phyloP scores from a whole-genome alignment of 2,113 vertebrate species.

The Typhlomys cinereus region DNA sequence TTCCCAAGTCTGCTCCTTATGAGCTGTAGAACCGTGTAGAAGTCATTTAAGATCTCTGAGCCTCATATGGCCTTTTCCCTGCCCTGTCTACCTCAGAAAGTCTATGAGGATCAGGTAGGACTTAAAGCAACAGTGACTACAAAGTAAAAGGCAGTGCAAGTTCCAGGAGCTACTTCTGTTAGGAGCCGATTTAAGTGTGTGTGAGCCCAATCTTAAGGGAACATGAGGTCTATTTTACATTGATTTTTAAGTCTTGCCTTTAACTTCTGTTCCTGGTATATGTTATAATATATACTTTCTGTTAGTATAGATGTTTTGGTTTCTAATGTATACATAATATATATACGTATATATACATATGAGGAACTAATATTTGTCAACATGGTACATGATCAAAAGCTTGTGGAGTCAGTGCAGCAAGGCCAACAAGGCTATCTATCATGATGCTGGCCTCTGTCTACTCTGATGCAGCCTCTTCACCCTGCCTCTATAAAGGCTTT shows the following conservation, averaged over 20 bases:
- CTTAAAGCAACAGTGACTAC: neutral
- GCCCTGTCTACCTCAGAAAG: neutral
- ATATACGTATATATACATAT: neutral
- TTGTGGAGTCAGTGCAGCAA: neutral
- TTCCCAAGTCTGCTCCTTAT: neutral
- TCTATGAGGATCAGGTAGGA: neutral
- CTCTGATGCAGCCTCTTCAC: no score
- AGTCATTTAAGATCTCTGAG: neutral
- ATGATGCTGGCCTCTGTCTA: neutral
- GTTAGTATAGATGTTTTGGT: neutral
- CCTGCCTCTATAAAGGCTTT: neutral
- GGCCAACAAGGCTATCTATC: no score
- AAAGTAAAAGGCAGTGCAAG: neutral
- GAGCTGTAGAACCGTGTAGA: neutral
- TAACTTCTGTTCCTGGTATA: neutral
- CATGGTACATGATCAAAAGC: neutral
- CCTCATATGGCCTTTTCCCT: neutral
- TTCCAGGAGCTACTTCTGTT: neutral
- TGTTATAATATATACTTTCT: neutral
- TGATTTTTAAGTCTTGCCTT: neutral
- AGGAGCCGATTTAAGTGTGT: neutral
- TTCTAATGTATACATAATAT: neutral
- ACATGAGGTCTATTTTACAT: neutral
- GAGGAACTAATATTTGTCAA: neutral
- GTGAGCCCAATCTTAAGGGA: neutral